Evolutionary conservation across 2,888 invertebrate genomes (phyloP).

Genomic region (Drosophila kokeensis): DNA sequence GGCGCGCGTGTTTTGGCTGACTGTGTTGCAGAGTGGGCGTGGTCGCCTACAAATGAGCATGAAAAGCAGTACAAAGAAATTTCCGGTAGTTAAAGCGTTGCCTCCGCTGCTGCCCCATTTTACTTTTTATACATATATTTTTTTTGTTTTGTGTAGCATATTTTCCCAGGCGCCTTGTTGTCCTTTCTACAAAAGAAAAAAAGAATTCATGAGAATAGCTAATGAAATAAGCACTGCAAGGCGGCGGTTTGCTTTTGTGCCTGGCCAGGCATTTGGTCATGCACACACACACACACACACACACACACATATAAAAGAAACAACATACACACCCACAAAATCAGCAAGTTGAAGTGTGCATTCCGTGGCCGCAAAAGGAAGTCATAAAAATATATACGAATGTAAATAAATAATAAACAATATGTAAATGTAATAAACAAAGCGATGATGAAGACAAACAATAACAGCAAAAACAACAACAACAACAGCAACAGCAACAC

Average conservation of each 20-base stretch:
- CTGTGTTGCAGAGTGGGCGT: conserved; percentile 39
- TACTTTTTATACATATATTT: conserved; percentile 11
- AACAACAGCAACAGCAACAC: conserved; percentile 7
- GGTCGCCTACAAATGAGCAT: conserved; percentile 66
- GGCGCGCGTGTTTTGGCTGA: conserved; percentile 42
- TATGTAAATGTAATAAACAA: conserved; percentile 81
- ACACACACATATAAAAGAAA: conserved; percentile 4
- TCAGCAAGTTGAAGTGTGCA: conserved; percentile 46
- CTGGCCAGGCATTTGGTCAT: conserved; percentile 13
- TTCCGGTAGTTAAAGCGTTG: conserved; percentile 78
- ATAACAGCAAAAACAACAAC: conserved; percentile 13
- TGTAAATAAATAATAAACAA: conserved; percentile 80
- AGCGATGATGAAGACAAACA: conserved; percentile 57
- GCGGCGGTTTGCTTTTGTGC: conserved; percentile 24
- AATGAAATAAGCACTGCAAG: conserved; percentile 75
- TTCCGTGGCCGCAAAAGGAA: conserved; percentile 47
- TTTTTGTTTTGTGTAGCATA: conserved; percentile 46
- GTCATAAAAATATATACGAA: conserved; percentile 71
- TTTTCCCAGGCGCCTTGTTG: conserved; percentile 50
- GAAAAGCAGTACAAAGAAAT: conserved; percentile 79
- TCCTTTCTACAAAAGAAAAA: conserved; percentile 32
- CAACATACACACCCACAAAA: conserved; percentile 10
- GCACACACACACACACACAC: conserved; percentile 10
- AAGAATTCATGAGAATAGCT: conserved; percentile 71
- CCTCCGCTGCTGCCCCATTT: conserved; percentile 51